phyloP scores from a whole-genome alignment of 30 jellyfish, hydroid and myxozoan genomes.

The Mastigias papua region DNA sequence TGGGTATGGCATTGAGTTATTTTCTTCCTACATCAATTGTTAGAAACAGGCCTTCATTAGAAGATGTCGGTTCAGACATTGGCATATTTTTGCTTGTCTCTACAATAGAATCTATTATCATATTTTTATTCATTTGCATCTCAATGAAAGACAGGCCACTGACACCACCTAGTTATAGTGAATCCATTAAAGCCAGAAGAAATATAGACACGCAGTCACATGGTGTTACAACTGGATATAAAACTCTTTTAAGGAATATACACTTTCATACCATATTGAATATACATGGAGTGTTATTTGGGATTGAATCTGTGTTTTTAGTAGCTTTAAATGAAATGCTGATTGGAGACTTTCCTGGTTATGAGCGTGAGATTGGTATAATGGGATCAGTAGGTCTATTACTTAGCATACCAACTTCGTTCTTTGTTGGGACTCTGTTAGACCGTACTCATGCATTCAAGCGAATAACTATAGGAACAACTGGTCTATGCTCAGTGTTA shows the following conservation, averaged over 20 bases:
- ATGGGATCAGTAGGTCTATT: slow-evolving; percentile 79
- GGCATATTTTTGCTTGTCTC: slow-evolving; percentile 39
- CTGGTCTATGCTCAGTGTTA: slow-evolving; percentile 35
- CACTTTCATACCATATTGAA: slow-evolving; percentile 40
- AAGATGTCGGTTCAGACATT: slow-evolving; percentile 30
- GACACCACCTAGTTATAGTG: slow-evolving; percentile 77
- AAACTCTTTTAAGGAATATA: slow-evolving; percentile 8
- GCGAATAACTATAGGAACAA: slow-evolving; percentile 56
- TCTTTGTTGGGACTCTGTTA: slow-evolving; percentile 72
- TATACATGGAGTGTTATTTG: slow-evolving; percentile 57
- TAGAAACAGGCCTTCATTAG: slow-evolving; percentile 24
- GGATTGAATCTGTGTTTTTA: slow-evolving; percentile 72
- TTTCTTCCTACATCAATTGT: slow-evolving; percentile 55
- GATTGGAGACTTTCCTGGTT: slow-evolving; percentile 79
- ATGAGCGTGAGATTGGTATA: slow-evolving; percentile 76
- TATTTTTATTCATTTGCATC: slow-evolving; percentile 57
- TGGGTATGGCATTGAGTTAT: slow-evolving; percentile 78
- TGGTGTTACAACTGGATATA: slow-evolving; percentile 16
- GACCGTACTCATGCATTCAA: slow-evolving; percentile 79
- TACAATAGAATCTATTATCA: slow-evolving; percentile 57
- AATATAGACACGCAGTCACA: background rate
- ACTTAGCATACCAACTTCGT: slow-evolving; percentile 58
- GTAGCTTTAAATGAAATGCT: slow-evolving; percentile 81
- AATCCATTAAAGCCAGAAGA: slow-evolving; percentile 9
- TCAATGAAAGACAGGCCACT: slow-evolving; percentile 73